A percentile compares a stretch with the other conserved stretches of the same genome.
phyloP scores from a whole-genome alignment of 2,888 invertebrate species.

The Sminthurinus aureus region DNA sequence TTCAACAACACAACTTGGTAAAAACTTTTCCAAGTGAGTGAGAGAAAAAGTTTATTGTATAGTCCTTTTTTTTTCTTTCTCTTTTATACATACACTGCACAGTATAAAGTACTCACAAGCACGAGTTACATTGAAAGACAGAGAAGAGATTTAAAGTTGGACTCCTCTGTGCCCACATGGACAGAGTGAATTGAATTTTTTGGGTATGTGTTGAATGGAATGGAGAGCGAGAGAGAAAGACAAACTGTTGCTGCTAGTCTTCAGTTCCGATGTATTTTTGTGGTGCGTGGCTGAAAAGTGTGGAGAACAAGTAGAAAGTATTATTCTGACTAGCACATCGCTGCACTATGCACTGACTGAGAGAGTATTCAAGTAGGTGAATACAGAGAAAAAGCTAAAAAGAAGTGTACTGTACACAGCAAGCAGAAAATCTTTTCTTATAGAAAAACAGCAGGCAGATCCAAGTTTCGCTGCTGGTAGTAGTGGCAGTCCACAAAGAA shows the following conservation, averaged over 20 bases:
- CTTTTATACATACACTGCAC: too few species aligned
- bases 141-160: conserved; percentile 7
- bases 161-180: conserved; percentile 10
- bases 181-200: conserved; percentile 20
- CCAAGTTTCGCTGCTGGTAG: conserved; percentile 25
- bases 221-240: not conserved
- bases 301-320: not conserved
- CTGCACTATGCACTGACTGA: not conserved
- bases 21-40: not conserved
- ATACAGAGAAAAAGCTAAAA: not conserved
- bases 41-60: conserved; percentile 14
- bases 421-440: not conserved
- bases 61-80: not conserved
- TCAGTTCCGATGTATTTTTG: conserved; percentile 1
- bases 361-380: too few species aligned
- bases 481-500: too few species aligned
- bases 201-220: conserved; percentile 12
- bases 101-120: not conserved
- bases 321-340: not conserved
- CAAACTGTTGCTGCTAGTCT: conserved; percentile 39
- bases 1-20: too few species aligned
- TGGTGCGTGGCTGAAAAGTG: conserved; percentile 9
- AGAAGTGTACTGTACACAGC: not conserved
- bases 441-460: not conserved
- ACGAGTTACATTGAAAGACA: not conserved